Conservation (phyloP, 23 tunicate genomes). For the Diplosoma virens region DNA sequence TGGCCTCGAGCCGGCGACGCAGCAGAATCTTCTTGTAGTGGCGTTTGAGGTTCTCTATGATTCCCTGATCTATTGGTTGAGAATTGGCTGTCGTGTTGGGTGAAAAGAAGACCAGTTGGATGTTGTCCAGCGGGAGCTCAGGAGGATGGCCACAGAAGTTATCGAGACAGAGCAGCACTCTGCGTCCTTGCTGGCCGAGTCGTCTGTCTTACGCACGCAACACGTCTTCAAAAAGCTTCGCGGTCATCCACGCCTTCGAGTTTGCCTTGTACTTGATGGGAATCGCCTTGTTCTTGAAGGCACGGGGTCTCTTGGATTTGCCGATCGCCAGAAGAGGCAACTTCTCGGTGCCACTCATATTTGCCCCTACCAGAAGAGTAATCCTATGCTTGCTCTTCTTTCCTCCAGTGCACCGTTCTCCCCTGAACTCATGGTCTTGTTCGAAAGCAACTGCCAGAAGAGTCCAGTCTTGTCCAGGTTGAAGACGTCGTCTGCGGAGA, state of each 20-base stretch:
- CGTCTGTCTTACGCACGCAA: conserved; percentile 44
- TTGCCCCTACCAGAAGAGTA: not conserved
- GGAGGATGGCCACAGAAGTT: conserved; percentile 30
- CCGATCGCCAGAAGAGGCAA: conserved; percentile 29
- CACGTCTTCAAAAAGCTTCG: conserved; percentile 41
- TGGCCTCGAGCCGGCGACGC: conserved; percentile 24
- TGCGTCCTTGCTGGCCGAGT: conserved; percentile 44
- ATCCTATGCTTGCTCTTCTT: not conserved
- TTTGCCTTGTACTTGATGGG: conserved; percentile 21
- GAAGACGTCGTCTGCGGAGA: conserved; percentile 37
- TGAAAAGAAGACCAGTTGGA: conserved; percentile 34
- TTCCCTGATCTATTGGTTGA: conserved; percentile 15
- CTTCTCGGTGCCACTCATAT: not conserved
- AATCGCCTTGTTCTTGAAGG: conserved; percentile 22
- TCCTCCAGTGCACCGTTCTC: conserved; percentile 35
- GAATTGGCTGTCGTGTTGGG: conserved; percentile 42
- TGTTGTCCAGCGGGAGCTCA: conserved; percentile 42
- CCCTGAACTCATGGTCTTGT: conserved; percentile 36
- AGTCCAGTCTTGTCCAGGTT: conserved; percentile 45
- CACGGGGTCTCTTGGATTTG: conserved; percentile 10
- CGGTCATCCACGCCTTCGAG: conserved; percentile 29
- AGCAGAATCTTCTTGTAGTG: conserved; percentile 37
- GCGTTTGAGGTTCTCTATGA: conserved; percentile 54
- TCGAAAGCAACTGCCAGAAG: conserved; percentile 34
- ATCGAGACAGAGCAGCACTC: conserved; percentile 39